A percentile compares a stretch with the other conserved stretches of the same genome.
These are phyloP conservation scores for Embidobia sp. DNA, from an alignment of 2,888 invertebrate genomes.

Conservation along the genomic window DNA sequence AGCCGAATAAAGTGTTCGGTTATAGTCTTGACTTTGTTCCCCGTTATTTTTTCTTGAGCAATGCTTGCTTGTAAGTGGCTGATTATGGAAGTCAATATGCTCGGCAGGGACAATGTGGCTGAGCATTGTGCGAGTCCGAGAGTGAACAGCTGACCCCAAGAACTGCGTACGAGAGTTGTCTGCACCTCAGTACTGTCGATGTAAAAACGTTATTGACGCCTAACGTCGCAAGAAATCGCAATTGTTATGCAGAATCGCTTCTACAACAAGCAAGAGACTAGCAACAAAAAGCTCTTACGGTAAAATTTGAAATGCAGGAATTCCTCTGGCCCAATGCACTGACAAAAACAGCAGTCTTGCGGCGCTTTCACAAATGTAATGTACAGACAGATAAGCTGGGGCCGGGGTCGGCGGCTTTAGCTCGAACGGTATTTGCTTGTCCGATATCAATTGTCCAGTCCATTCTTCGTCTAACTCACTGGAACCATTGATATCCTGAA, in stretches of 20 bases:
- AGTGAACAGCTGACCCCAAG: conserved; percentile 96
- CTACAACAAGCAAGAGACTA: conserved; percentile 15
- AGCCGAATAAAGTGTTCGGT: conserved; percentile 91
- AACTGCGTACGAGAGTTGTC: conserved; percentile 90
- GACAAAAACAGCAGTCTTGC: conserved; percentile 94
- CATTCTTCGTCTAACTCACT: conserved; percentile 80
- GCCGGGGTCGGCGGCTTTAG: conserved; percentile 90
- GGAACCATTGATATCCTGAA: conserved; percentile 78
- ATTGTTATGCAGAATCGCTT: conserved; percentile 35
- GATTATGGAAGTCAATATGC: conserved; percentile 91
- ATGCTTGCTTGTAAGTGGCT: conserved; percentile 90
- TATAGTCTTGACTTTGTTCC: conserved; percentile 88
- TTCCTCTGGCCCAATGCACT: conserved; percentile 94
- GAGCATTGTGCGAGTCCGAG: conserved; percentile 95
- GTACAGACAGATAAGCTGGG: conserved; percentile 94
- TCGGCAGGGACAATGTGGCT: conserved; percentile 88
- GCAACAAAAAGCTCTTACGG: conserved; percentile 83
- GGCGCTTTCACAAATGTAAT: conserved; percentile 97
- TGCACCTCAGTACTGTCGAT: conserved; percentile 89
- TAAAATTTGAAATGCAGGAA: conserved; percentile 91
- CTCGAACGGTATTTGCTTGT: conserved; percentile 88
- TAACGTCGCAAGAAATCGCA: conserved; percentile 4
- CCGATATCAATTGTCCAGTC: conserved; percentile 86
- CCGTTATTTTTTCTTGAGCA: conserved; percentile 89
- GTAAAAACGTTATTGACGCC: conserved; percentile 23